Conservation (phyloP, 2,797 vertebrate genomes). For the Rhynchotus rufescens region DNA sequence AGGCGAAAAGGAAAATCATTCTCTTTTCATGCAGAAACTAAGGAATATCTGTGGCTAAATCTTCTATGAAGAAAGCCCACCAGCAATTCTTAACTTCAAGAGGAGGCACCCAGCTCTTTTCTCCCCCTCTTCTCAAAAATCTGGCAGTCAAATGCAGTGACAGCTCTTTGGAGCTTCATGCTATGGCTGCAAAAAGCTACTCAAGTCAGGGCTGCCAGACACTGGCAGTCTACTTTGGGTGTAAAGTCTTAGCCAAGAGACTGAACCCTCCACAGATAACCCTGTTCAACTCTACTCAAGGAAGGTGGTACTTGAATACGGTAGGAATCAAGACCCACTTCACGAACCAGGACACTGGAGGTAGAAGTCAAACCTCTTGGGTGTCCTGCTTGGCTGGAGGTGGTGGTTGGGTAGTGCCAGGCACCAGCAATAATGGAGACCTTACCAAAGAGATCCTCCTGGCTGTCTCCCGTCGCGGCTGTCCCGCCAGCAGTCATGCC, state of each 20-base stretch:
- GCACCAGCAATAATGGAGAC: not conserved
- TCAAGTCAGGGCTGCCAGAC: not conserved
- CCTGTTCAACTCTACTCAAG: not conserved
- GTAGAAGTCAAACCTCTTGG: not conserved
- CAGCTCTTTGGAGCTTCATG: not conserved
- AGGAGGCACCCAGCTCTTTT: not conserved
- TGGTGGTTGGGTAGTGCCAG: not conserved
- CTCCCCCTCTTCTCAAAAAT: not conserved
- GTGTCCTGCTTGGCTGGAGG: not conserved
- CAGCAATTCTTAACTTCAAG: not conserved
- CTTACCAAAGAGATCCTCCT: constrained; percentile 41
- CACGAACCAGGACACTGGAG: accelerated
- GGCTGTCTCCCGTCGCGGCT: not conserved
- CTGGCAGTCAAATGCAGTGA: not conserved
- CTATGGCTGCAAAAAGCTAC: not conserved
- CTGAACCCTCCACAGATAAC: not conserved
- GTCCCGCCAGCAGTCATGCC: not conserved
- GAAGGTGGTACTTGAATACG: too few species aligned
- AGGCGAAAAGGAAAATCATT: not conserved
- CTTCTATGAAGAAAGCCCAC: not conserved
- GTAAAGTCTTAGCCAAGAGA: not conserved
- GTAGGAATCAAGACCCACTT: not conserved
- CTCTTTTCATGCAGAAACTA: not conserved
- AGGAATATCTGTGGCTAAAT: not conserved
- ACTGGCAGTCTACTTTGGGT: not conserved